Evolutionary conservation across 2,888 invertebrate species (phyloP), one percentile per base, ranked within the genome.

Genomic region (Polylopha cassiicola): DNA sequence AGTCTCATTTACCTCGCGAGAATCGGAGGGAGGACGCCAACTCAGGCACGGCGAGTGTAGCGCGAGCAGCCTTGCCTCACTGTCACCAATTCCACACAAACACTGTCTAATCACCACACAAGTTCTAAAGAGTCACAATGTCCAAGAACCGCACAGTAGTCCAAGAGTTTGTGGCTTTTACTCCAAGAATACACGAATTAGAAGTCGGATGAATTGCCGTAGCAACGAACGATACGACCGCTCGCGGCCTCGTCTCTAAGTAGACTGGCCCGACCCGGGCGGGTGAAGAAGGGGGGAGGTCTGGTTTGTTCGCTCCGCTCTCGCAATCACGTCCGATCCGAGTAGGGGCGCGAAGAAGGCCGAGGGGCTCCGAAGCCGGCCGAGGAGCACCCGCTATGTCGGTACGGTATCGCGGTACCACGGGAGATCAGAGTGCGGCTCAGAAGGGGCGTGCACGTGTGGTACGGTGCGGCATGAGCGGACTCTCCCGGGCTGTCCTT

Each of bases 1-100:
- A 75, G 73, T 70, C 66, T 70, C 70, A 74, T 73, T 78, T 80
- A 80, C 79, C 79, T 82, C 70, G 71, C 70, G 68, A 75, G 75
- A 74, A 66, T 65, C 69, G 65, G 72, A 74, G 73, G 73, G 75
- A 73, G 73, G 72, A 75, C 76, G 74, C 73, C 73, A 75, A 69
- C 72, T 73, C 72, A 68, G 72, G 73, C 73, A 73, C 70, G 71
- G 73, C 72, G 48, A 48, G 65, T 61, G 73, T 66, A 71, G 73
- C 73, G 66, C 71, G 63, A 70, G 52, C 67, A 73, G 73, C 58
- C 64, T 67, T 71, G 68, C 69, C 72, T 60, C 78, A 80, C 77
- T 74, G 56, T 66, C 75, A 78, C 72, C 65, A 54, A 66, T 67
- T 53, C 51, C 64, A 65, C 73, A 80, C 73, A 61, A 55, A 60